Conservation (phyloP, 2,888 invertebrate species). For the Folsomia manolachei region DNA sequence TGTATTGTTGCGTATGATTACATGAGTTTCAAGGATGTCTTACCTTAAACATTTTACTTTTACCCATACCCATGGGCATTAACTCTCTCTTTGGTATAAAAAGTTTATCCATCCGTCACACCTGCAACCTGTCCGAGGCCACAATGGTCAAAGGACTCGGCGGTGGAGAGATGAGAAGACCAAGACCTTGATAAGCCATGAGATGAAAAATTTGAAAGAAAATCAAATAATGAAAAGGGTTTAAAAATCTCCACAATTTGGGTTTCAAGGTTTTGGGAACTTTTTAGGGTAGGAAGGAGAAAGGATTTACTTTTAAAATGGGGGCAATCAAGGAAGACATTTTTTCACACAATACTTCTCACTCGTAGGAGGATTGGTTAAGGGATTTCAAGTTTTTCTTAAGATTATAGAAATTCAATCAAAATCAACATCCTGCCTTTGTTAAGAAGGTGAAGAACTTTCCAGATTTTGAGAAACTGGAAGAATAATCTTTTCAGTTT, state of each 20-base stretch:
- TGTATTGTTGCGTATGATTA: slow-evolving; percentile 3
- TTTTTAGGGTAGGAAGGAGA: not conserved
- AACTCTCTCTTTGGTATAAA: not conserved
- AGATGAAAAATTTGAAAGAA: not conserved
- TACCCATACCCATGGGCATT: no score
- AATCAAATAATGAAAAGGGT: slow-evolving; percentile 17
- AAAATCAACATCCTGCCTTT: not conserved
- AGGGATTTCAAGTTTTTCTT: not conserved
- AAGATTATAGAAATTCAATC: not conserved
- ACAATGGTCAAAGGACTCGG: not conserved
- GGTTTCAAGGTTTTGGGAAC: slow-evolving; percentile 3
- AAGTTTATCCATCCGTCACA: slow-evolving; percentile 11
- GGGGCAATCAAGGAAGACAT: not conserved
- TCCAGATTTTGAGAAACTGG: not conserved
- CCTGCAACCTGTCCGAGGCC: slow-evolving; percentile 18
- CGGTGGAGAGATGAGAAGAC: no score
- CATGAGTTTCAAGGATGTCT: not conserved
- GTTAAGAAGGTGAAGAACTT: not conserved
- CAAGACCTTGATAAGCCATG: slow-evolving; percentile 16
- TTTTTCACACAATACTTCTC: not conserved
- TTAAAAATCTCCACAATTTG: slow-evolving; percentile 4
- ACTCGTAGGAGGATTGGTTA: not conserved
- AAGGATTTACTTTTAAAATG: not conserved
- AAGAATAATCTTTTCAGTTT: not conserved
- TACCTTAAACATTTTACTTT: not conserved